phyloP scores from a whole-genome alignment of 2,888 invertebrate genomes.

The Muschampia plurimacula region DNA sequence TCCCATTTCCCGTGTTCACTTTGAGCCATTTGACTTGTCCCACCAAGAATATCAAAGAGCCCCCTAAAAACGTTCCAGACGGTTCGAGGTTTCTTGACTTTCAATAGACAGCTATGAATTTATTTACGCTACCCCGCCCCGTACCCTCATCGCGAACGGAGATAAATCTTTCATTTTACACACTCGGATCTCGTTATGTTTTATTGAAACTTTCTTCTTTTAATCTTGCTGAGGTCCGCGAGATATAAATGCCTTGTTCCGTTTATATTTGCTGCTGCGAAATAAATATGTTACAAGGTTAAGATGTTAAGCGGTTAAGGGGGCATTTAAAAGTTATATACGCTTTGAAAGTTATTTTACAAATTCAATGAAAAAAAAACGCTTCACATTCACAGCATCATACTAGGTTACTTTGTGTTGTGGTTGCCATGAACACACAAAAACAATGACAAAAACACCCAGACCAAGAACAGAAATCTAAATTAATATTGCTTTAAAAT shows the following conservation, averaged over 20 bases:
- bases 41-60: slow-evolving; percentile 62
- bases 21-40: slow-evolving; percentile 56
- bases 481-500: too few species aligned
- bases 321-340: too few species aligned
- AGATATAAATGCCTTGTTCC: slow-evolving; percentile 35
- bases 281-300: too few species aligned
- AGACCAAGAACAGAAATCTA: too few species aligned
- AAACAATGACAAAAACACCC: too few species aligned
- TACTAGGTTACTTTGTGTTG: too few species aligned
- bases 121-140: slow-evolving; percentile 60
- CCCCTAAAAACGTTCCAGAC: slow-evolving; percentile 70
- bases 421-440: too few species aligned
- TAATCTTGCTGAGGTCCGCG: slow-evolving; percentile 59
- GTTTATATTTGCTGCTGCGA: not conserved
- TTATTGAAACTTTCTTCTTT: slow-evolving; percentile 64
- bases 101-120: slow-evolving; percentile 73
- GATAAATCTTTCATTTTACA: slow-evolving; percentile 78
- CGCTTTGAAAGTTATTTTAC: too few species aligned
- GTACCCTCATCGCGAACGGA: slow-evolving; percentile 51
- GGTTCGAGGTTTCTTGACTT: slow-evolving; percentile 64
- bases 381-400: too few species aligned
- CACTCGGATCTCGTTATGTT: slow-evolving; percentile 67
- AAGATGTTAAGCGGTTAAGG: too few species aligned
- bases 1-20: slow-evolving; percentile 50
- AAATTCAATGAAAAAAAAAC: too few species aligned